Conservation (phyloP, 92 coral and sea anemone species). For the Bergia puertoricense region DNA sequence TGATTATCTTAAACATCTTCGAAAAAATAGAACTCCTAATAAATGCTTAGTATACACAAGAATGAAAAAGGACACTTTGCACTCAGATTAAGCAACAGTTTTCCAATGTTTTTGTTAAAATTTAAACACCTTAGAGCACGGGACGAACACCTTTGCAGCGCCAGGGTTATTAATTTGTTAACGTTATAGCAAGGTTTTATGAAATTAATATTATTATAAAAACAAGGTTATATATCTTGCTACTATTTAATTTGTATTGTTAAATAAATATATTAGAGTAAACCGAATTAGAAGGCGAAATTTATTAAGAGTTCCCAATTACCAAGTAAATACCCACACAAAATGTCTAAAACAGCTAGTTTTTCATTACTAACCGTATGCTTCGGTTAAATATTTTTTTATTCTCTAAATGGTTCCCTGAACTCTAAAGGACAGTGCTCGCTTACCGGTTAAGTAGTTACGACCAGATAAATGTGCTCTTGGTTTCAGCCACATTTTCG, state of each 20-base stretch:
- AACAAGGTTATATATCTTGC: not conserved
- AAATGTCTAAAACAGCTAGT: not conserved
- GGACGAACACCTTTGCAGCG: no score
- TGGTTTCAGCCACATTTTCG: slow-evolving; percentile 9
- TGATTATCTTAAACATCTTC: not conserved
- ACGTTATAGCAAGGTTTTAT: not conserved
- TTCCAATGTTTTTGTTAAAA: not conserved
- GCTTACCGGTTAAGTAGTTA: not conserved
- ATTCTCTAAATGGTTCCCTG: not conserved
- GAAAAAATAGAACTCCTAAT: not conserved
- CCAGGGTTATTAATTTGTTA: not conserved
- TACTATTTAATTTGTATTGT: not conserved
- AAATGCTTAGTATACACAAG: no score
- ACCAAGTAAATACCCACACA: no score
- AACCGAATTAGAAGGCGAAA: not conserved
- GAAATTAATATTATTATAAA: no score
- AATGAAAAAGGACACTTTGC: not conserved
- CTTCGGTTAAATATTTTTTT: not conserved
- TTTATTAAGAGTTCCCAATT: no score
- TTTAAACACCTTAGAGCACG: not conserved
- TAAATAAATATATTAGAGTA: no score
- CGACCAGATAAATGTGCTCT: not conserved
- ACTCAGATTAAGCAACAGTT: not conserved
- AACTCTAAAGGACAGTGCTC: not conserved
- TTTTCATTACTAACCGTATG: not conserved